These are phyloP conservation scores for Alsophila aescularia DNA, from an alignment of 2,888 invertebrate genomes.

Conservation along the genomic window DNA sequence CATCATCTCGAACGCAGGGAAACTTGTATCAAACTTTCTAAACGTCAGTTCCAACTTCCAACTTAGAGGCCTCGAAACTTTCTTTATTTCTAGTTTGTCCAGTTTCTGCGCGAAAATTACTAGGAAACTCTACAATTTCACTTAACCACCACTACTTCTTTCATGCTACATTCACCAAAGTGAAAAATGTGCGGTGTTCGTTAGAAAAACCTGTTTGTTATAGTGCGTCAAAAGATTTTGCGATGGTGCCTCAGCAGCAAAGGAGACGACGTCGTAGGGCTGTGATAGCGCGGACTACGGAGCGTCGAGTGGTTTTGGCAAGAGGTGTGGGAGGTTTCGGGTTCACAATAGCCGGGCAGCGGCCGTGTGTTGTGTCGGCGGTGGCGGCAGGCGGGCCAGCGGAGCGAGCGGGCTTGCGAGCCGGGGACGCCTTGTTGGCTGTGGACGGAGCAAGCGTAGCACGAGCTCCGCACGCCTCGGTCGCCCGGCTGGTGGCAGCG, in stretches of 20 bases:
- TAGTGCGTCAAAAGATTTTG: slow-evolving; percentile 40
- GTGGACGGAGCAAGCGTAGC: slow-evolving; percentile 96
- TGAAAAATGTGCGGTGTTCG: slow-evolving; percentile 37
- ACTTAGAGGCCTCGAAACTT: slow-evolving; percentile 68
- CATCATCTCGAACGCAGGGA: background rate
- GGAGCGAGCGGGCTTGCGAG: slow-evolving; percentile 94
- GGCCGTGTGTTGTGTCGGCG: slow-evolving; percentile 97
- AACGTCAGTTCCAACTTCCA: slow-evolving; percentile 75
- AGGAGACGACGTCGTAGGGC: slow-evolving; percentile 74
- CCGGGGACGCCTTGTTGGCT: slow-evolving; percentile 96
- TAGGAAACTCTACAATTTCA: background rate
- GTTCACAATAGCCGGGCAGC: slow-evolving; percentile 98
- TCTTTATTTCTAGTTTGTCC: slow-evolving; percentile 74
- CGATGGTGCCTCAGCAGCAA: slow-evolving; percentile 80
- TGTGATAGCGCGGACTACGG: slow-evolving; percentile 79
- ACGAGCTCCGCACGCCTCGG: slow-evolving; percentile 96
- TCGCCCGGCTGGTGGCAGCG: slow-evolving; percentile 94
- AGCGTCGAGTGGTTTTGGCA: slow-evolving; percentile 92
- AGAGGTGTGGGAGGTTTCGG: slow-evolving; percentile 96
- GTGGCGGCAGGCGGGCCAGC: slow-evolving; percentile 95
- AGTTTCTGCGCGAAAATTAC: slow-evolving; percentile 58
- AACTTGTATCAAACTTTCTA: slow-evolving; percentile 67
- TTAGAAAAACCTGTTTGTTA: slow-evolving; percentile 39
- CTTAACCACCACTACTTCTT: slow-evolving; percentile 4
- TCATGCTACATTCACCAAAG: slow-evolving; percentile 24